phyloP scores from a whole-genome alignment of 2,113 vertebrate species.

The Phaethornis superciliosus region DNA sequence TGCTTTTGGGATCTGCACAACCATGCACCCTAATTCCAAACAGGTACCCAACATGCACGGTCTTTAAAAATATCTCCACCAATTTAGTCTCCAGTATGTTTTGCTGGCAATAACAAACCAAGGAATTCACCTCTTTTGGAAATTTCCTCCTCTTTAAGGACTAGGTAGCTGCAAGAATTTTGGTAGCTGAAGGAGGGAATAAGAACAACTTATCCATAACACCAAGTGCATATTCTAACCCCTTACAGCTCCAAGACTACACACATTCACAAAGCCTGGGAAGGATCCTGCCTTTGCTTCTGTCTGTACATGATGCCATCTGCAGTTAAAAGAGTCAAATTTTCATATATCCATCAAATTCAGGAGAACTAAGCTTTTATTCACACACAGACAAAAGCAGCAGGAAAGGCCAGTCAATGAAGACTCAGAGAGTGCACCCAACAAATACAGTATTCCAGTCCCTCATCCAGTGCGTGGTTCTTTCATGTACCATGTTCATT shows the following conservation, averaged over 20 bases:
- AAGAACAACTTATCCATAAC: background rate
- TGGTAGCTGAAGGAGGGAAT: background rate
- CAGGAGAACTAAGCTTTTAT: background rate
- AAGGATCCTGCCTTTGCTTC: background rate
- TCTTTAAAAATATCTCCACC: background rate
- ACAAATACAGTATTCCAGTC: background rate
- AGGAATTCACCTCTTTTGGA: background rate
- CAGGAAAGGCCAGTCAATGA: background rate
- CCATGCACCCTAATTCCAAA: conserved; percentile 2
- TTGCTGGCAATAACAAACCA: background rate
- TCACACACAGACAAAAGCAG: background rate
- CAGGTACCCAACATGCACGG: background rate
- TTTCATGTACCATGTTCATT: background rate
- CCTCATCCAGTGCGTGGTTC: background rate
- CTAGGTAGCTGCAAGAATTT: background rate
- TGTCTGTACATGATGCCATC: background rate
- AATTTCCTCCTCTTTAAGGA: background rate
- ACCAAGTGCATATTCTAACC: background rate
- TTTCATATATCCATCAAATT: background rate
- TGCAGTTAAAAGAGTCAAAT: background rate
- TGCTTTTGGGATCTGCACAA: background rate
- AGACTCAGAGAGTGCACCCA: background rate
- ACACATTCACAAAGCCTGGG: background rate
- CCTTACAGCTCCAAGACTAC: background rate
- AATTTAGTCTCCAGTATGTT: background rate